These are phyloP conservation scores for Spodoptera exigua DNA, from an alignment of 2,888 invertebrate genomes.

Conservation along the genomic window DNA sequence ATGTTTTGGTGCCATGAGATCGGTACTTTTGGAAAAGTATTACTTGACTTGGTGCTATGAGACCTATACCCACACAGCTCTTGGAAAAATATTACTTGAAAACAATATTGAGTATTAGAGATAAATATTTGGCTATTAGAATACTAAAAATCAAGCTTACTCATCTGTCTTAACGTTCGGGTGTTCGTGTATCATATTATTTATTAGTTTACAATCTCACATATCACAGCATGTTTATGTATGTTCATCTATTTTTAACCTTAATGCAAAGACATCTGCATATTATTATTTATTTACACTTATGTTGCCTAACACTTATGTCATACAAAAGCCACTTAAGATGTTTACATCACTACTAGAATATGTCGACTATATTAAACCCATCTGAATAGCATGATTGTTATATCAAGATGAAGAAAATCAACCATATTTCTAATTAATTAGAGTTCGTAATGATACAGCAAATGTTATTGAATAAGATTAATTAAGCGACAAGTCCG, in stretches of 20 bases:
- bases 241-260: conserved; percentile 35
- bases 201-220: background rate
- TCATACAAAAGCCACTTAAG: conserved; percentile 31
- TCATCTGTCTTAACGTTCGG: too few relatives aligned
- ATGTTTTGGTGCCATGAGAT: too few relatives aligned
- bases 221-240: background rate
- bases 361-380: conserved; percentile 38
- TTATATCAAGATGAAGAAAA: background rate
- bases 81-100: too few relatives aligned
- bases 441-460: conserved; percentile 25
- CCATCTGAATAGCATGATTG: conserved; percentile 41
- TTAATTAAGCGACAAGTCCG: conserved; percentile 18
- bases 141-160: too few relatives aligned
- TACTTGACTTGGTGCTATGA: too few relatives aligned
- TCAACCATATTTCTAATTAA: conserved; percentile 8
- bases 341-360: conserved; percentile 46
- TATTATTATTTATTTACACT: conserved; percentile 27
- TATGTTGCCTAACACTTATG: conserved; percentile 45
- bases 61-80: too few relatives aligned
- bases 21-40: too few relatives aligned
- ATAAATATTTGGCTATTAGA: too few relatives aligned
- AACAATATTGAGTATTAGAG: too few relatives aligned
- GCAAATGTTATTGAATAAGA: conserved; percentile 11
- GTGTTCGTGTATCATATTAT: too few relatives aligned
- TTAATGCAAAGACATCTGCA: conserved; percentile 21